Evolutionary conservation across 1,140 invertebrate genomes (phyloP), one percentile per base, ranked within the genome.

Genomic region (Heliconius nattereri): DNA sequence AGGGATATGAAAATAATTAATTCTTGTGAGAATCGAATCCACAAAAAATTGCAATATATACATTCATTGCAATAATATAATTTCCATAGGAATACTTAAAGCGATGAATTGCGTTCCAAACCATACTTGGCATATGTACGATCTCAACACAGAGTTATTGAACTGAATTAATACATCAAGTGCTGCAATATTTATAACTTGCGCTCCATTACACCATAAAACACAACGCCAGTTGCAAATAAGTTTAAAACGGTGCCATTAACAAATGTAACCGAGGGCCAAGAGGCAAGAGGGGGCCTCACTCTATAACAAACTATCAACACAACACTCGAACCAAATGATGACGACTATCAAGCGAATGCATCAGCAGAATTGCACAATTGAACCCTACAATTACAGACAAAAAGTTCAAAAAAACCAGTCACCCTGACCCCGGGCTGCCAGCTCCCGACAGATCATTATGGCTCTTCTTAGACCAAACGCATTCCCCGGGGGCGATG

Each of bases 331-430:
- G 81, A 84, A 85, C 84, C 82, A 86, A 90, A 85, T 83, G 86
- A 89, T 85, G 78, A 90, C 85, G 82, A 86, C 91, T 87, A 91
- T 92, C 91, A 90, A 86, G 80, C 87, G 89, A 91, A 92, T 94
- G 92, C 91, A 91, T 94, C 91, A 92, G 91, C 91, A 86, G 82
- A 86, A 92, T 90, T 92, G 90, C 86, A 89, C 91, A 92, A 89
- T 88, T 85, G 87, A 82, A 83, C 88, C 85, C 84, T 79, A 89
- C 85, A 87, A 85, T 89, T 90, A 87, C 87, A 87, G 85, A 90
- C 87, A 91, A 89, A 91, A 88, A 85, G 79, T 66, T 6, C 11
- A 66, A 83, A 54, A 75, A 37, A 76, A 85, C 87, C 88, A 89
- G 83, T 87, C 84, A 89, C 81, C 74, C 26, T 85, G 90, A 90